A percentile compares a stretch with the other conserved stretches of the same genome.
Evolutionary conservation across 2,888 invertebrate species (phyloP).

Genomic region (Listrodromus nycthemerus): DNA sequence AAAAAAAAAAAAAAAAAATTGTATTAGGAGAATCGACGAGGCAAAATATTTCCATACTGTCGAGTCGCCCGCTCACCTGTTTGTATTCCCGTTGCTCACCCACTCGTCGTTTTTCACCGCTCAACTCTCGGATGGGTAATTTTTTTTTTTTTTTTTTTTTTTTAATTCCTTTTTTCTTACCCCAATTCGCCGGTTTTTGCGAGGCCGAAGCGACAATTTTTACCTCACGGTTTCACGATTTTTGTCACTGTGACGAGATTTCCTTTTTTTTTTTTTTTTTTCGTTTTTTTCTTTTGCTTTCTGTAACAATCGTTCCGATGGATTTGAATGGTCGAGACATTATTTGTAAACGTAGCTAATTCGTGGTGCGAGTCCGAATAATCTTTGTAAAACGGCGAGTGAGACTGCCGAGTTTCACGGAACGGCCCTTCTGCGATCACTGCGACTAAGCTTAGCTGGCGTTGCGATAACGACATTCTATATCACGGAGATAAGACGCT

Average conservation of each 20-base stretch:
- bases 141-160: constrained; percentile 13
- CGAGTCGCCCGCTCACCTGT: constrained; percentile 40
- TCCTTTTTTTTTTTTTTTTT: constrained; percentile 5
- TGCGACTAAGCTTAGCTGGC: neutral
- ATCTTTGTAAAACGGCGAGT: neutral
- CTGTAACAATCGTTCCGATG: neutral
- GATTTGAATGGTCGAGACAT: too few species aligned
- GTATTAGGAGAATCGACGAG: constrained; percentile 28
- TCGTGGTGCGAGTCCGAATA: too few species aligned
- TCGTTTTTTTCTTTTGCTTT: neutral
- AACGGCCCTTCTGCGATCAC: constrained; percentile 17
- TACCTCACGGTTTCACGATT: neutral
- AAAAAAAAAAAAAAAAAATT: constrained; percentile 1
- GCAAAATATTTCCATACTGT: constrained; percentile 44
- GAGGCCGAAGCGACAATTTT: constrained; percentile 2
- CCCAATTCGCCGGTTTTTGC: neutral
- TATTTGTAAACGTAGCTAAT: too few species aligned
- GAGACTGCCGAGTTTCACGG: constrained; percentile 15
- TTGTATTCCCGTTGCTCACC: constrained; percentile 42
- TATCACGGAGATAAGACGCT: constrained; percentile 28
- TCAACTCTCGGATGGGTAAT: constrained; percentile 22
- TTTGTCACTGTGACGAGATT: constrained; percentile 1
- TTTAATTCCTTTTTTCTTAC: neutral
- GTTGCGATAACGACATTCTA: constrained; percentile 41
- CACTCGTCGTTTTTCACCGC: constrained; percentile 46